A percentile compares a stretch with the other conserved stretches of the same genome.
These are phyloP conservation scores for Periophthalmus modestus DNA, from an alignment of 2,113 vertebrate species.

Conservation along the genomic window DNA sequence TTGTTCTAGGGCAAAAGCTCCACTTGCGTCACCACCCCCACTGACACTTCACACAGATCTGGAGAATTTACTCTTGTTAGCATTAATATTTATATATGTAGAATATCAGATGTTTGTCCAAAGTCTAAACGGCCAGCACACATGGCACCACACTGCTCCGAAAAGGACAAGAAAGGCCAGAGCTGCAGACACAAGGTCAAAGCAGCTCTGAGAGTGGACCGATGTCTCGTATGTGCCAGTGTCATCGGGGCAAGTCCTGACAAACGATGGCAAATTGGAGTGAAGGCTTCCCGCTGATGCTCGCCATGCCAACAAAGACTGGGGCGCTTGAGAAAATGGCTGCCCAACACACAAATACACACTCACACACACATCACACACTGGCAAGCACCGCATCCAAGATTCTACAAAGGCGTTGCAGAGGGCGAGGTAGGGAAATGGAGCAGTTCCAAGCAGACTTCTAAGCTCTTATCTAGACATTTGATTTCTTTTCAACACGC, in stretches of 20 bases:
- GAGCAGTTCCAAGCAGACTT: conserved; percentile 20
- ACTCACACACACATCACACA: conserved; percentile 37
- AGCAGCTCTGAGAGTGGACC: conserved; percentile 33
- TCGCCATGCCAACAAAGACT: conserved; percentile 72
- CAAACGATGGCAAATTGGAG: conserved; percentile 82
- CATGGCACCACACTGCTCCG: conserved; percentile 10
- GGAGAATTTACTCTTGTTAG: not conserved
- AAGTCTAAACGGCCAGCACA: conserved; percentile 3
- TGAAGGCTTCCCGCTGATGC: conserved; percentile 74
- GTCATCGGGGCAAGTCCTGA: conserved; percentile 77
- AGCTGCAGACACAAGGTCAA: conserved; percentile 38
- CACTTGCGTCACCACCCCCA: too few relatives aligned
- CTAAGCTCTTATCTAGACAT: conserved; percentile 3
- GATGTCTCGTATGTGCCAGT: conserved; percentile 37
- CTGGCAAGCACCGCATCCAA: conserved; percentile 39
- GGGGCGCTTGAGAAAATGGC: conserved; percentile 64
- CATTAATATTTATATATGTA: not conserved
- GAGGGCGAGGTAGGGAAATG: conserved; percentile 34
- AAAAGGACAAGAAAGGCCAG: conserved; percentile 12
- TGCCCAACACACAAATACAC: conserved; percentile 52
- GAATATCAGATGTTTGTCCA: not conserved
- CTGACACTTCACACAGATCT: not conserved
- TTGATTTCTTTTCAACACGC: conserved; percentile 23
- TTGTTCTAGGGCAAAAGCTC: too few relatives aligned
- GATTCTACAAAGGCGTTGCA: conserved; percentile 43